These are phyloP conservation scores for Chlorodrepanis virens DNA, from an alignment of 2,113 vertebrate species.

Conservation along the genomic window DNA sequence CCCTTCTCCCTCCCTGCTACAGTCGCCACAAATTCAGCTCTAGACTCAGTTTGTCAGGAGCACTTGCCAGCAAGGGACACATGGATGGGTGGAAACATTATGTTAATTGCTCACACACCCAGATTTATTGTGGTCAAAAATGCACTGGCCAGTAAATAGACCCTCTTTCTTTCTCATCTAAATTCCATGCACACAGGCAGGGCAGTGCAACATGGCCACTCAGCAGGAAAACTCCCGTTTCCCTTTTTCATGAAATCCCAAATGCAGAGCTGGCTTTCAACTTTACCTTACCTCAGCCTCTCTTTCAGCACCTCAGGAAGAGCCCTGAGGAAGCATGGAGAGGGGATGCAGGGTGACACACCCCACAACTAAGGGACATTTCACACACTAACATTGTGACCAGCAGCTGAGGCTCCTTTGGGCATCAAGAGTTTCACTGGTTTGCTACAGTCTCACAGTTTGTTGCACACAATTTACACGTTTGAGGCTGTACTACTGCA, in stretches of 20 bases:
- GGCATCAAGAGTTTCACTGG: background rate
- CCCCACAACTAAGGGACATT: background rate
- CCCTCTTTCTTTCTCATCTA: slow-evolving; percentile 22
- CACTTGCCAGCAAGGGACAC: background rate
- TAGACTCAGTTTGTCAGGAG: background rate
- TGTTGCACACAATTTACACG: background rate
- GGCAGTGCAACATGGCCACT: background rate
- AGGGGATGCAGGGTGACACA: background rate
- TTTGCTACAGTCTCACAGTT: background rate
- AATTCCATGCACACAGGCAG: background rate
- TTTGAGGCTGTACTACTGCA: background rate
- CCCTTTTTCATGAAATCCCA: background rate
- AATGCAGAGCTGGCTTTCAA: background rate
- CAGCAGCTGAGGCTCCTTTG: background rate
- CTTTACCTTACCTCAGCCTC: background rate
- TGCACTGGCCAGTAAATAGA: background rate
- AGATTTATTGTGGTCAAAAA: slow-evolving; percentile 45
- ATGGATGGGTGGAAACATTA: slow-evolving; percentile 26
- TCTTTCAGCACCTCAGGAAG: background rate
- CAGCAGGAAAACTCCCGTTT: background rate
- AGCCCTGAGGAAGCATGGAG: accelerated
- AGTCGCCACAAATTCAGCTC: background rate
- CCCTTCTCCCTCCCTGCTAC: background rate
- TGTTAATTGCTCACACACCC: slow-evolving; percentile 31
- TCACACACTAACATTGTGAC: background rate